phyloP scores from a whole-genome alignment of 2,113 vertebrate genomes.

The Motacilla alba region DNA sequence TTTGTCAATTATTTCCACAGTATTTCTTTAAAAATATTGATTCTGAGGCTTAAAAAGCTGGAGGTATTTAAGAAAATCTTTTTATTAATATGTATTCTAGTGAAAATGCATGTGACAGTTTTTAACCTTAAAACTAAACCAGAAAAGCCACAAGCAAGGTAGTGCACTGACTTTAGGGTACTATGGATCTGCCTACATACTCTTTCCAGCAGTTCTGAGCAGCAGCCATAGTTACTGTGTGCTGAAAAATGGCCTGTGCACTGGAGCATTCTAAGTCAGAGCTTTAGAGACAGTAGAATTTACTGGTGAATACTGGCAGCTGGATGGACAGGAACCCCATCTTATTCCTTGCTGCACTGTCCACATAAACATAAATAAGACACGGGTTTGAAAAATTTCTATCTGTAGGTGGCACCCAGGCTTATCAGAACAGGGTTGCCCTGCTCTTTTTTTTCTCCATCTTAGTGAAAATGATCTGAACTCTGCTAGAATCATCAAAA shows the following conservation, averaged over 20 bases:
- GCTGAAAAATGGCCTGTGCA: neutral
- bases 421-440: fast-evolving
- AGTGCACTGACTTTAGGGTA: neutral
- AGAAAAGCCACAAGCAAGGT: neutral
- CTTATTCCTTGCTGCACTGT: neutral
- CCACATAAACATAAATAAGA: neutral
- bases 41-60: neutral
- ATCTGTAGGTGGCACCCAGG: neutral
- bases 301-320: neutral
- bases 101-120: neutral
- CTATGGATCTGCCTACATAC: neutral
- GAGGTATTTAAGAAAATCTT: neutral
- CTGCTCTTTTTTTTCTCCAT: neutral
- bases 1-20: neutral
- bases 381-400: neutral
- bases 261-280: neutral
- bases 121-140: neutral
- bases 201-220: neutral
- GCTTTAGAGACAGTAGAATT: neutral
- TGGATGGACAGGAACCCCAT: neutral
- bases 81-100: neutral
- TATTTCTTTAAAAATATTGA: neutral
- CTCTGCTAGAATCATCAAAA: neutral
- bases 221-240: neutral
- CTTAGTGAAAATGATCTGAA: neutral